Base-by-base conservation (phyloP, 2,113 vertebrate genomes). In the Corythornis cristatus region DNA sequence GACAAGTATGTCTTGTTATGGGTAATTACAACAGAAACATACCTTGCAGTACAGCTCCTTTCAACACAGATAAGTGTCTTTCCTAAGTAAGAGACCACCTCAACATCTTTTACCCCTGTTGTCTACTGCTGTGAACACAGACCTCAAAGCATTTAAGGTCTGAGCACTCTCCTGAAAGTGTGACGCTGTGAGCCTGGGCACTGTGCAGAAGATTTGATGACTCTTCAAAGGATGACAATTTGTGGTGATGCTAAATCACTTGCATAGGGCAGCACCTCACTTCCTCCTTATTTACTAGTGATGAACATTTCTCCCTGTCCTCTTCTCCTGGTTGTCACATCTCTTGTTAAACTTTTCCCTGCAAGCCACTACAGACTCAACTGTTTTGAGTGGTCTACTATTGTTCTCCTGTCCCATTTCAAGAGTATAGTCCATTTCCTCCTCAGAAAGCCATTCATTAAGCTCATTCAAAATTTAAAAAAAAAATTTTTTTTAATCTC, bases 341-440 rank as follows among this genome's bases (percentile, higher is more conserved):
- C 12, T 8, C 11, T 45, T 78, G 61, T 37, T 61, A 78, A 75
- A n/a, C 18, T 74, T 75, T 42, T 65, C 40, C 28, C 13, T 71
- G 7, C 10, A 53, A 33, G 8, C 14, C 21, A 45, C 40, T 57
- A 31, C 9, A 43, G 20, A 48, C 13, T 56, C 40, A 81, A 73
- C 0, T 2, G 40, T 70, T 65, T 66, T 35, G 31, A 68, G 19
- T 0, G 0, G 4, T 15, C 53, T 26, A 12, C 23, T 83, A 13
- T 54, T 79, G 76, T 15, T 70, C 7, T 26, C 3, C 8, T 73
- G 7, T 85, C 5, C n/a, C 11, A 29, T 89, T 71, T 66, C 25
- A 21, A 56, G 31, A 58, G 51, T 31, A 68, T 7, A 15, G 4
- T 65, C 31, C 82, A 37, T 66, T 78, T 48, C n/a, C 19, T 94